phyloP scores from a whole-genome alignment of 1,140 invertebrate genomes.

The Drosophila jambulina region DNA sequence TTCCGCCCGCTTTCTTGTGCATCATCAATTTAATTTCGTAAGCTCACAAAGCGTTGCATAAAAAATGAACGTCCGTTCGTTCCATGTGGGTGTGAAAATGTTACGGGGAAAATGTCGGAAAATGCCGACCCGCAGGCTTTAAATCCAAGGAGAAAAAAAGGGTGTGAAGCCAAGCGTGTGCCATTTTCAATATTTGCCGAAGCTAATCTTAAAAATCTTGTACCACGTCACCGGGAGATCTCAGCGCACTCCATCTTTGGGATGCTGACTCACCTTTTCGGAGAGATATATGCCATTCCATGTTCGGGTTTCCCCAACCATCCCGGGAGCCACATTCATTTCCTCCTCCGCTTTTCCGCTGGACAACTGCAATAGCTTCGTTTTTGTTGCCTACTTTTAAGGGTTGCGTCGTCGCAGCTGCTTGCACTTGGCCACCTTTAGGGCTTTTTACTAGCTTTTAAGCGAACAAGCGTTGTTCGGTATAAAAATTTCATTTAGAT shows the following conservation, averaged over 20 bases:
- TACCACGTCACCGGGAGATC: constrained; percentile 63
- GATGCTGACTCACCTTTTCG: constrained; percentile 67
- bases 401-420: constrained; percentile 58
- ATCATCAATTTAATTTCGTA: constrained; percentile 82
- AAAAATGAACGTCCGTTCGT: constrained; percentile 66
- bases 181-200: constrained; percentile 71
- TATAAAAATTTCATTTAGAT: constrained; percentile 78
- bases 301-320: background rate
- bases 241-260: constrained; percentile 7
- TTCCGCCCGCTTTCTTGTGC: constrained; percentile 50
- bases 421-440: constrained; percentile 50
- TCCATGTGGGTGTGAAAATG: constrained; percentile 71
- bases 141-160: constrained; percentile 49
- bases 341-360: constrained; percentile 10
- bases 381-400: constrained; percentile 75
- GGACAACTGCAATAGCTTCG: constrained; percentile 67
- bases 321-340: constrained; percentile 33
- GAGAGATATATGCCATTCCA: background rate
- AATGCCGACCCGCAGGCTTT: constrained; percentile 46
- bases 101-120: constrained; percentile 15
- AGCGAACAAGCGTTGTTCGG: constrained; percentile 49
- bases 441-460: constrained; percentile 66
- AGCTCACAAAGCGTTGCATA: constrained; percentile 74
- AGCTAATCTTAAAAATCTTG: constrained; percentile 80
- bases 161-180: constrained; percentile 77